Percentiles rank a stretch among this genome's conserved stretches.
Evolutionary conservation across 2,797 vertebrate genomes (phyloP).

Genomic region (Hyperoplus immaculatus): DNA sequence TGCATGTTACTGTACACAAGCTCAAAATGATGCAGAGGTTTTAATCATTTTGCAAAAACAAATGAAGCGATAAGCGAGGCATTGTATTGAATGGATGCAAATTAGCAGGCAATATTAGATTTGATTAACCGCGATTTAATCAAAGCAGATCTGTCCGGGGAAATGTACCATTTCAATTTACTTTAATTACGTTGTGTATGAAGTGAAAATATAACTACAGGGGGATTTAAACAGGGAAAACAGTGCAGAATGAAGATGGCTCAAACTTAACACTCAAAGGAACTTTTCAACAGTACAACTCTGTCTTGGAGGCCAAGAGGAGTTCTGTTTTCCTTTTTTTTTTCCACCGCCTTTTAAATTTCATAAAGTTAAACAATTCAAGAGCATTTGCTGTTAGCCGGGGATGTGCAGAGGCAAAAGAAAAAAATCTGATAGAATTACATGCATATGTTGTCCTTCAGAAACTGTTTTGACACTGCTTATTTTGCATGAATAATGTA

Average conservation of each 20-base stretch:
- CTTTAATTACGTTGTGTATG: background rate
- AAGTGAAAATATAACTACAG: conserved; percentile 3
- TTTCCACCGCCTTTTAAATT: background rate
- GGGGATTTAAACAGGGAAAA: background rate
- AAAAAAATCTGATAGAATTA: conserved; percentile 6
- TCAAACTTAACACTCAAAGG: background rate
- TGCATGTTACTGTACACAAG: too few species aligned
- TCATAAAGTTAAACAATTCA: conserved; percentile 15
- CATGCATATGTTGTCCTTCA: conserved; percentile 31
- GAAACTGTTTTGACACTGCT: conserved; percentile 19
- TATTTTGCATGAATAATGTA: conserved; percentile 47
- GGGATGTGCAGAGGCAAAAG: background rate
- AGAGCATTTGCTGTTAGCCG: conserved; percentile 11
- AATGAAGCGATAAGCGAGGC: background rate
- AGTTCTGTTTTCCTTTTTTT: conserved; percentile 4
- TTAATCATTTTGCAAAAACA: conserved; percentile 41
- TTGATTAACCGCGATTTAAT: conserved; percentile 50
- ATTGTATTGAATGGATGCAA: background rate
- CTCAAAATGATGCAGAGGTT: conserved; percentile 47
- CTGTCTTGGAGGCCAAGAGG: background rate
- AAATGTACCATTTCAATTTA: background rate
- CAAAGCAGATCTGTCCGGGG: background rate
- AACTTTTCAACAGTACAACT: background rate
- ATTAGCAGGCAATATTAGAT: conserved; percentile 14
- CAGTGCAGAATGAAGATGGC: background rate